These are phyloP conservation scores for Neoscelio sp. DNA, from an alignment of 2,888 invertebrate genomes.

Conservation along the genomic window DNA sequence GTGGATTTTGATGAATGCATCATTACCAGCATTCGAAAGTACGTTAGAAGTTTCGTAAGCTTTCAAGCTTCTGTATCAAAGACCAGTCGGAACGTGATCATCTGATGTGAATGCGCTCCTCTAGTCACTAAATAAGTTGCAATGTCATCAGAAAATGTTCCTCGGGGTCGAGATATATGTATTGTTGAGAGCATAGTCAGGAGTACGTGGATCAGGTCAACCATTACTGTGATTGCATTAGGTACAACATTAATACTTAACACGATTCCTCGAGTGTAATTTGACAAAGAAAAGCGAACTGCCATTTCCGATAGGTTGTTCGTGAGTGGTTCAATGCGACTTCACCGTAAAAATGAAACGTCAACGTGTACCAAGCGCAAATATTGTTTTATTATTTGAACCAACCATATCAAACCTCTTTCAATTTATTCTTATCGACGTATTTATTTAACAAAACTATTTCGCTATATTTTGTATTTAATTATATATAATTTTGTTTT, in stretches of 20 bases:
- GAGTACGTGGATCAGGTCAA: slow-evolving; percentile 30
- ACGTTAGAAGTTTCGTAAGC: neutral
- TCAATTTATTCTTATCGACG: neutral
- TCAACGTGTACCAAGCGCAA: slow-evolving; percentile 12
- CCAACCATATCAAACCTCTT: slow-evolving; percentile 18
- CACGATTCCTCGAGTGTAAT: slow-evolving; percentile 32
- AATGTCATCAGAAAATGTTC: slow-evolving; percentile 38
- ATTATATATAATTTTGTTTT: too few species aligned
- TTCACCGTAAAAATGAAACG: slow-evolving; percentile 14
- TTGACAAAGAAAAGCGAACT: slow-evolving; percentile 36
- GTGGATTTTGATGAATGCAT: neutral
- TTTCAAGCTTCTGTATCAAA: neutral
- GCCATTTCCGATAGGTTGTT: slow-evolving; percentile 23
- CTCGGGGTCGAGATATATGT: slow-evolving; percentile 5
- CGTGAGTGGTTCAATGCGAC: slow-evolving; percentile 23
- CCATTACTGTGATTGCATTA: slow-evolving; percentile 46
- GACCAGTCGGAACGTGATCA: slow-evolving; percentile 14
- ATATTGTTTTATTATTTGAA: slow-evolving; percentile 29
- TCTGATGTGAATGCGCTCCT: slow-evolving; percentile 30
- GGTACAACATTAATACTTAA: slow-evolving; percentile 34
- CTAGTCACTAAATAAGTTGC: slow-evolving; percentile 28
- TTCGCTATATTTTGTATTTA: neutral
- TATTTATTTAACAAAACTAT: neutral
- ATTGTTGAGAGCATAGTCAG: slow-evolving; percentile 22
- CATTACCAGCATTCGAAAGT: slow-evolving; percentile 6